phyloP scores from a whole-genome alignment of 2,797 vertebrate genomes.

The Sternarchorhynchus goeldii region DNA sequence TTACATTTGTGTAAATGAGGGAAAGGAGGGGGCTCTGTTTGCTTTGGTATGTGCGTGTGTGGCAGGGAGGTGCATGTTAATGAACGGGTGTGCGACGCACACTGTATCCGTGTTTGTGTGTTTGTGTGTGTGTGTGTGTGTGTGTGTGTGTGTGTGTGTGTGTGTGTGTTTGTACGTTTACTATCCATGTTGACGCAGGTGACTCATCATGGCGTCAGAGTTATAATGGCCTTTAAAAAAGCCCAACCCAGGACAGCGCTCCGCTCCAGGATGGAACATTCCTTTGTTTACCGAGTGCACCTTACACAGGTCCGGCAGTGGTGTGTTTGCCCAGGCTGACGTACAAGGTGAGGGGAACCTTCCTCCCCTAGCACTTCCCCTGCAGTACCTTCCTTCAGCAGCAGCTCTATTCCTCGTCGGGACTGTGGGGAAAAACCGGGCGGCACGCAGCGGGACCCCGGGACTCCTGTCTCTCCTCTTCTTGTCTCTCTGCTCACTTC shows the following conservation, averaged over 20 bases:
- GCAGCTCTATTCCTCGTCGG: slow-evolving; percentile 9
- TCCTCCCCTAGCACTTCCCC: too few species aligned
- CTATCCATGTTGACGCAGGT: slow-evolving; percentile 54
- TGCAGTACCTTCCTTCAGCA: slow-evolving; percentile 36
- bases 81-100: slow-evolving; percentile 40
- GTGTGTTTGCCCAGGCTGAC: slow-evolving; percentile 53
- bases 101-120: slow-evolving; percentile 13
- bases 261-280: slow-evolving; percentile 51
- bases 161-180: slow-evolving; percentile 44
- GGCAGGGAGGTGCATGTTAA: slow-evolving; percentile 34
- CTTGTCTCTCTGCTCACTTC: slow-evolving; percentile 19
- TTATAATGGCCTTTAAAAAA: slow-evolving; percentile 50
- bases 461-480: slow-evolving; percentile 4
- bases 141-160: slow-evolving; percentile 11
- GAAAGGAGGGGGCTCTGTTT: slow-evolving; percentile 47
- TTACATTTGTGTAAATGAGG: slow-evolving; percentile 10
- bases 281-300: slow-evolving; percentile 46
- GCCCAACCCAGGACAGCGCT: slow-evolving; percentile 33
- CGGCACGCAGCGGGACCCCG: neutral
- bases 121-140: slow-evolving; percentile 24
- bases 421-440: neutral
- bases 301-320: slow-evolving; percentile 18
- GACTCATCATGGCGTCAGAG: slow-evolving; percentile 49
- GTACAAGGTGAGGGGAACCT: neutral
- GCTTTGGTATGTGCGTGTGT: slow-evolving; percentile 55